Evolutionary conservation across 1,140 invertebrate species (phyloP).

Genomic region (Myzus persicae): DNA sequence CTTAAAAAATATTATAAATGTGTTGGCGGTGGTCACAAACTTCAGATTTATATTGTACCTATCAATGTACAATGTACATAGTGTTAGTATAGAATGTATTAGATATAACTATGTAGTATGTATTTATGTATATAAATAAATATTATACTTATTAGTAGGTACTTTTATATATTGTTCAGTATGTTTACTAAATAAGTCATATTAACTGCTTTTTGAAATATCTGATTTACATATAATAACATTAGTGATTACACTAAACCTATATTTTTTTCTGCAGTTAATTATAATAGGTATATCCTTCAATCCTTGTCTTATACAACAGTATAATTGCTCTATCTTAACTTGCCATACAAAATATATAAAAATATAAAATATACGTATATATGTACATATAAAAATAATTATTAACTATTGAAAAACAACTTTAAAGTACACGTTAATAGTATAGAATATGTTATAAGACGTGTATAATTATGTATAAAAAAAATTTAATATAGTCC

Average conservation of each 20-base stretch:
- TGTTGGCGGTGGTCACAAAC: neutral
- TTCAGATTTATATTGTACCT: neutral
- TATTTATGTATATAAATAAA: neutral
- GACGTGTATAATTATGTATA: neutral
- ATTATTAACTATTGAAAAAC: neutral
- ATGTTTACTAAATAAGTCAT: neutral
- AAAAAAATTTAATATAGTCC: neutral
- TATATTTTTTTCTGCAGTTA: neutral
- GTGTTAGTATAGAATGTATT: neutral
- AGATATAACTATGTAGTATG: too few relatives aligned
- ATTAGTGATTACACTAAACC: neutral
- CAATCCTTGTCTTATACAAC: neutral
- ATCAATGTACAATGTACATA: too few relatives aligned
- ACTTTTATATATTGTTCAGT: neutral
- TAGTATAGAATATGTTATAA: neutral
- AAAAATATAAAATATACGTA: too few relatives aligned
- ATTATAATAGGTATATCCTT: neutral
- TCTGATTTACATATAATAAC: neutral
- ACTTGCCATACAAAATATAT: too few relatives aligned
- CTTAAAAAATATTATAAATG: neutral
- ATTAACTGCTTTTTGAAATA: neutral
- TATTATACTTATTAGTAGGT: neutral
- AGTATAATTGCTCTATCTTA: too few relatives aligned
- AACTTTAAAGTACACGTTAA: neutral
- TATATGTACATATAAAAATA: too few relatives aligned